These are phyloP conservation scores for Mycteria americana DNA, from an alignment of 2,797 vertebrate genomes.

Conservation along the genomic window DNA sequence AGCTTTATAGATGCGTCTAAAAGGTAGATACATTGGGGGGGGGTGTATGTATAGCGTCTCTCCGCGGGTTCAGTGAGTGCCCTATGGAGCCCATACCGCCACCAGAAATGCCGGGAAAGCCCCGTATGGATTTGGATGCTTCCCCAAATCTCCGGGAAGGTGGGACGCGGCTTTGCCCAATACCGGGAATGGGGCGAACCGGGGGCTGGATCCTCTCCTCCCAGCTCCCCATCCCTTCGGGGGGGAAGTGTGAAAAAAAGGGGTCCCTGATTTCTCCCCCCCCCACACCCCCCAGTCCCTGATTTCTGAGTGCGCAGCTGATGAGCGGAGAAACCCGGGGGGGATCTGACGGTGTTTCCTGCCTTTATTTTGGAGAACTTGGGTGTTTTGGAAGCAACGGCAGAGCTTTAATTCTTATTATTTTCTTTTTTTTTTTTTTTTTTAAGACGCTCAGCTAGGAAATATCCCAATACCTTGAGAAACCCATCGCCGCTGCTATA, in stretches of 20 bases:
- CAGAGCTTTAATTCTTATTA: not conserved
- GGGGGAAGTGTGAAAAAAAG: not conserved
- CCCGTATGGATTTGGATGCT: not conserved
- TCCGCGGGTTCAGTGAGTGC: too few species aligned
- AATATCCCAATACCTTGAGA: rapidly evolving
- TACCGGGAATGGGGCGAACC: rapidly evolving
- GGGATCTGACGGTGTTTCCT: rapidly evolving
- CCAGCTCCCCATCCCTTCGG: not conserved
- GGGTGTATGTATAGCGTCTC: not conserved
- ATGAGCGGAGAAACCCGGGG: not conserved
- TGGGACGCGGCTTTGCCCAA: not conserved
- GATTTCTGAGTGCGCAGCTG: not conserved
- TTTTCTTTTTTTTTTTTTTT: not conserved
- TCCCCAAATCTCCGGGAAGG: not conserved
- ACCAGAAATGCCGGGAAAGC: not conserved
- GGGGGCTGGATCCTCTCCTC: not conserved
- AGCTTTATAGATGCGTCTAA: not conserved
- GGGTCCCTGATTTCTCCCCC: not conserved
- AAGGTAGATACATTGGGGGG: not conserved
- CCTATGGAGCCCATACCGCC: not conserved
- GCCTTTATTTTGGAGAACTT: not conserved
- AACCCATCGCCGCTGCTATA: not conserved
- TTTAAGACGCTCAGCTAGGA: not conserved
- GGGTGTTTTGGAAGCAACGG: not conserved
- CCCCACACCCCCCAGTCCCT: too few species aligned